A percentile compares a stretch with the other conserved stretches of the same genome.
These are phyloP conservation scores for Phalacrocorax brasilianus DNA, from an alignment of 2,113 vertebrate species.

Conservation along the genomic window DNA sequence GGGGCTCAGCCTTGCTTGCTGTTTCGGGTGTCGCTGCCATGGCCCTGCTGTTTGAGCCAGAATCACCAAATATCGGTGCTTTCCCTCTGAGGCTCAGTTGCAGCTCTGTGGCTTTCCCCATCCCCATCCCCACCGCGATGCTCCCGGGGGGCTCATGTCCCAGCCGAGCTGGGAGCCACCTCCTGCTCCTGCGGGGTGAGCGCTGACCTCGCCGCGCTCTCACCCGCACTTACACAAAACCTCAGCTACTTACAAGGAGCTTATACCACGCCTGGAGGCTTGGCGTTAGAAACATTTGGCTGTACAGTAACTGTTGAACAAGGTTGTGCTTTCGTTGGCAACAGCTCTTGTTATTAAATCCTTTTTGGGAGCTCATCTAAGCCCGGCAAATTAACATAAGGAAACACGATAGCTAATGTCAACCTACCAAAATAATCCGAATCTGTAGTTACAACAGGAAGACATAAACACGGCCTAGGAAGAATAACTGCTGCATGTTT, in stretches of 20 bases:
- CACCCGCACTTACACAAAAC: background rate
- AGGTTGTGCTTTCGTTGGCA: conserved; percentile 15
- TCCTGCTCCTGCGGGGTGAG: background rate
- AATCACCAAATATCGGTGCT: fast-evolving
- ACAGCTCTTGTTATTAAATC: background rate
- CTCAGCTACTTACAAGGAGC: background rate
- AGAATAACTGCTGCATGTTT: background rate
- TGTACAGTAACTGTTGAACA: background rate
- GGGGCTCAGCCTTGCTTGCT: background rate
- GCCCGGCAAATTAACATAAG: conserved; percentile 28
- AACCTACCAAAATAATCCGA: background rate
- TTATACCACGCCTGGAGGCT: background rate
- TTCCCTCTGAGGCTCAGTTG: background rate
- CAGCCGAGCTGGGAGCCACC: background rate
- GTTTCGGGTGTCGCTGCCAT: fast-evolving
- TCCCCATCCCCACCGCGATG: fast-evolving
- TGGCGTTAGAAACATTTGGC: background rate
- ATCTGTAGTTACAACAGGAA: background rate
- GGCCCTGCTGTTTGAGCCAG: background rate
- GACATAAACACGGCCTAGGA: background rate
- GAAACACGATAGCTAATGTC: background rate
- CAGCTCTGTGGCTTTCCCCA: fast-evolving
- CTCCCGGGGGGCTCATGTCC: background rate
- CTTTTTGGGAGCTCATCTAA: conserved; percentile 24
- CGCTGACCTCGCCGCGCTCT: background rate